These are phyloP conservation scores for Trichonephila clavipes DNA, from an alignment of 1,140 invertebrate genomes.

Conservation along the genomic window DNA sequence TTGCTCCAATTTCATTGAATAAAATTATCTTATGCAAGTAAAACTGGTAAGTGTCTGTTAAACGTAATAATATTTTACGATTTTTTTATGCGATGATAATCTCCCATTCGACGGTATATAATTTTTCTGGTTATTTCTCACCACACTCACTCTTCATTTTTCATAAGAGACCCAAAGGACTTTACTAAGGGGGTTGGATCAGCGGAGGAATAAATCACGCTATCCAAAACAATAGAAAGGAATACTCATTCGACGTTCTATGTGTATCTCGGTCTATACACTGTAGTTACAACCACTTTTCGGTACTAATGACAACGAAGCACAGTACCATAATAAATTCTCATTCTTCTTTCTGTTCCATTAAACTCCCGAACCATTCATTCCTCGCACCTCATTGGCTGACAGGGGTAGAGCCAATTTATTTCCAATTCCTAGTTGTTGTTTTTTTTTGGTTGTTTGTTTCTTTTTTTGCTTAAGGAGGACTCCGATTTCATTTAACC, in stretches of 20 bases:
- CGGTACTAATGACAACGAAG: slow-evolving; percentile 47
- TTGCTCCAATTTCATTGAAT: too few relatives aligned
- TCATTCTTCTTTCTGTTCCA: slow-evolving; percentile 61
- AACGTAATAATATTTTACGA: too few relatives aligned
- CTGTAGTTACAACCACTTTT: slow-evolving; percentile 55
- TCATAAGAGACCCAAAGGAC: neutral
- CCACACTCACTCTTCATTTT: neutral
- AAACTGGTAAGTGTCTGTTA: too few relatives aligned
- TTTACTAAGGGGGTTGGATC: neutral
- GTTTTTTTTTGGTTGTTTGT: neutral
- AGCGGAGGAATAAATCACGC: slow-evolving; percentile 4
- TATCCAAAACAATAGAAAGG: neutral
- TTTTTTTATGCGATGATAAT: too few relatives aligned
- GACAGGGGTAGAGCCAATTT: slow-evolving; percentile 49
- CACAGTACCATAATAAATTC: slow-evolving; percentile 57
- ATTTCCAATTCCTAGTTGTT: slow-evolving; percentile 51
- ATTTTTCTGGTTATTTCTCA: neutral
- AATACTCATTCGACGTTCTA: neutral
- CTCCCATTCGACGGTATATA: too few relatives aligned
- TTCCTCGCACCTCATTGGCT: slow-evolving; percentile 62
- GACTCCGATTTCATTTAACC: slow-evolving; percentile 30
- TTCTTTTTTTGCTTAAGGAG: slow-evolving; percentile 1
- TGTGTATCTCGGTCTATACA: neutral
- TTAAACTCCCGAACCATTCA: slow-evolving; percentile 52
- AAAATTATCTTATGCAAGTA: too few relatives aligned